phyloP scores from a whole-genome alignment of 2,797 vertebrate genomes.

The Anableps anableps region DNA sequence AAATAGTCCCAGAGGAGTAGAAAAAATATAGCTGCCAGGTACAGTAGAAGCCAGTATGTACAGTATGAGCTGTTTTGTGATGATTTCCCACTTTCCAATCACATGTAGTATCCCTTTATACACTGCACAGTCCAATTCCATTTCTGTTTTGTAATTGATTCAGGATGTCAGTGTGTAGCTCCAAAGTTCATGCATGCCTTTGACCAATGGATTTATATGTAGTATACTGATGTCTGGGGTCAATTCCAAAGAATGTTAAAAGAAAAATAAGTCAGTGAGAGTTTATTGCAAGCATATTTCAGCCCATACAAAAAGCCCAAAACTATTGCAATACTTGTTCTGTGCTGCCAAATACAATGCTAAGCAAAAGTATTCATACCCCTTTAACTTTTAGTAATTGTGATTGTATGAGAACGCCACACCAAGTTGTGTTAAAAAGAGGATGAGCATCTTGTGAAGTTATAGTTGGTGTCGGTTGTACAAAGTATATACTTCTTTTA shows the following conservation, averaged over 20 bases:
- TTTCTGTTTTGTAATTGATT: not conserved
- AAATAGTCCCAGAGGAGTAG: not conserved
- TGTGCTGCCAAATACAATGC: not conserved
- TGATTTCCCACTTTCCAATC: constrained; percentile 38
- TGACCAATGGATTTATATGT: constrained; percentile 28
- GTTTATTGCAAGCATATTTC: constrained; percentile 56
- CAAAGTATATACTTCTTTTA: no score
- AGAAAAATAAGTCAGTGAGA: constrained; percentile 35
- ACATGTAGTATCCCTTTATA: constrained; percentile 31
- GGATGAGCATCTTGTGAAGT: no score
- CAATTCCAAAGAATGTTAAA: constrained; percentile 51
- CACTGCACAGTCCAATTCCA: constrained; percentile 21
- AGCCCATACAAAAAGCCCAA: constrained; percentile 33
- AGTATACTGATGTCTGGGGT: constrained; percentile 50
- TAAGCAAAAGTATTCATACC: not conserved
- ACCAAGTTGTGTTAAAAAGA: no score
- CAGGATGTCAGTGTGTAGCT: constrained; percentile 8
- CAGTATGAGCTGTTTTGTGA: constrained; percentile 48
- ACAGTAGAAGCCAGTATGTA: constrained; percentile 5
- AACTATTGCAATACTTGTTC: constrained; percentile 53
- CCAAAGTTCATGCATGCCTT: constrained; percentile 33
- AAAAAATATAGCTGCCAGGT: not conserved
- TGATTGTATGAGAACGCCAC: no score
- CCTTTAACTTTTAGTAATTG: not conserved
- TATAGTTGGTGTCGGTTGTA: no score